Evolutionary conservation across 2,113 vertebrate genomes (phyloP), one percentile per base, ranked within the genome.

Genomic region (Prinia subflava): DNA sequence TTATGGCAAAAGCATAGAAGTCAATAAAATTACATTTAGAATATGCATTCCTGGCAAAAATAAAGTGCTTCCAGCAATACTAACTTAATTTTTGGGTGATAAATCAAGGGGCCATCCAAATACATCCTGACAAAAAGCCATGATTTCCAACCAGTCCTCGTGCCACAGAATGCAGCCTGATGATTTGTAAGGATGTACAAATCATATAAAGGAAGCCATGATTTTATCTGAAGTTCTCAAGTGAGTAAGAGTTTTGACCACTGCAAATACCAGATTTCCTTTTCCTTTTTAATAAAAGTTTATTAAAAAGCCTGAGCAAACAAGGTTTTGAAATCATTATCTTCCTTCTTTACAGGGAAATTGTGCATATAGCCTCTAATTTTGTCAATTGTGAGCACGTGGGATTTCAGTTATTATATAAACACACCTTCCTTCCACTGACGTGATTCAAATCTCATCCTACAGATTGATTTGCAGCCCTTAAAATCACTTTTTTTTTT

Each of bases 311-410:
- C 65, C 50, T 71, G 56, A 94, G 91, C 89, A 94, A 97, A 94
- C 83, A 97, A 94, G 89, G 89, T 89, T 95, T 91, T 76, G 47
- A 84, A 96, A 95, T 96, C 94, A 97, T 96, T 94, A 95, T 84
- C 91, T 91, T n/a, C 46, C 56, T 89, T 74, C 92, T 94, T 92
- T 64, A 49, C 44, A 62, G 94, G 96, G 94, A 96, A 94, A 94
- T 85, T 10, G 90, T 83, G 90, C 75, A 83, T 90, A 91, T 81
- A 96, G 93, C 80, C 73, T 81, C 89, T 92, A 81, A 96, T 96
- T 96, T 90, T 92, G 85, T 25, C 95, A 95, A 94, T 96, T 94
- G 95, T 1, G 14, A 95, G 65, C 95, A 96, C 5, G 14, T 90
- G 90, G 94, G 67, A 90, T 92, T 94, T 88, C 53, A 93, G 59